A percentile compares a stretch with the other conserved stretches of the same genome.
Conservation (phyloP, 2,888 invertebrate species). For the Dorcus hopei region DNA sequence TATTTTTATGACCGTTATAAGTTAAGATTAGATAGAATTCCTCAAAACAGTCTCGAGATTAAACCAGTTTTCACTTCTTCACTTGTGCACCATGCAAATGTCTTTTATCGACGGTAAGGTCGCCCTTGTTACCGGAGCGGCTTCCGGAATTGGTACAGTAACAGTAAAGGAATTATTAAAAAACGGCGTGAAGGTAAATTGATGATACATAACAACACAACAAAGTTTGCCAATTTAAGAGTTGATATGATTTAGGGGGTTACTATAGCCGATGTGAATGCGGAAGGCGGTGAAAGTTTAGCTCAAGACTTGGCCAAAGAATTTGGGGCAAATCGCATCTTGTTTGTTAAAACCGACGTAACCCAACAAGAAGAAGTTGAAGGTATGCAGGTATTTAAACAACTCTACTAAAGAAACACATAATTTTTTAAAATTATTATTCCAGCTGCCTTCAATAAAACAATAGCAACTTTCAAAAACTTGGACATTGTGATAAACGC, state of each 20-base stretch:
- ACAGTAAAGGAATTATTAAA: conserved; percentile 50
- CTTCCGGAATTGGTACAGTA: conserved; percentile 53
- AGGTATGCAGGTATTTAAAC: conserved; percentile 2
- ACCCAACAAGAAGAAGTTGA: conserved; percentile 20
- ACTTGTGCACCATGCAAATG: neutral
- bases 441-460: conserved; percentile 13
- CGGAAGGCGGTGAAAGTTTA: conserved; percentile 9
- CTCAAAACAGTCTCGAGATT: no score
- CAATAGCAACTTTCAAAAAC: conserved; percentile 6
- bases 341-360: conserved; percentile 16
- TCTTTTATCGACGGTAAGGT: conserved; percentile 34
- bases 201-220: neutral
- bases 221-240: no score
- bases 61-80: no score
- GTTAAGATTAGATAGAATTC: no score
- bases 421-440: neutral
- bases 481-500: conserved; percentile 15
- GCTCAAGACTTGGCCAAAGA: conserved; percentile 4
- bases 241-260: conserved; percentile 12
- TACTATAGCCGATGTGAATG: conserved; percentile 15
- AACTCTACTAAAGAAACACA: neutral
- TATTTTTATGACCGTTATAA: no score
- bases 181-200: conserved; percentile 44
- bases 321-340: conserved; percentile 9
- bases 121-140: conserved; percentile 54